Conservation (phyloP, 2,797 vertebrate species). For the Onychomys leucogaster region DNA sequence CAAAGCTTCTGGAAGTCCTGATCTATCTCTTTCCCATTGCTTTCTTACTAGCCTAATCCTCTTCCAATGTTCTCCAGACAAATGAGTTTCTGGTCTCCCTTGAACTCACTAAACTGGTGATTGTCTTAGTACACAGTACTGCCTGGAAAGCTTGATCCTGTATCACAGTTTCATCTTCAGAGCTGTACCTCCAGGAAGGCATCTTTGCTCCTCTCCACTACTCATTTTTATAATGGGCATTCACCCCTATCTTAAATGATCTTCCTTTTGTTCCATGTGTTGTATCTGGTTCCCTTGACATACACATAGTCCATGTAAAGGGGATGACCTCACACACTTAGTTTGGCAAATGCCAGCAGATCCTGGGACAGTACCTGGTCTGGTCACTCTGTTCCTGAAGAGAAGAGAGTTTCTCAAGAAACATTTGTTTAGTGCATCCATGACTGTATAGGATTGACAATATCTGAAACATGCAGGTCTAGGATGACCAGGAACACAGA, state of each 20-base stretch:
- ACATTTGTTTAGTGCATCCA: background rate
- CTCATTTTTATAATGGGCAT: background rate
- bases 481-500: background rate
- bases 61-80: background rate
- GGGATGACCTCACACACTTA: background rate
- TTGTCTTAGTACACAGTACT: background rate
- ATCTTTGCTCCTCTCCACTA: background rate
- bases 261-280: background rate
- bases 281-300: background rate
- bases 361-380: background rate
- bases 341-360: accelerated
- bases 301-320: background rate
- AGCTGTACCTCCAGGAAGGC: background rate
- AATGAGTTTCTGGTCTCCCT: background rate
- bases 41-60: background rate
- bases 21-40: background rate
- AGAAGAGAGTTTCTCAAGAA: background rate
- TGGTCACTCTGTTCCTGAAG: background rate
- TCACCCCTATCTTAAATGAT: background rate
- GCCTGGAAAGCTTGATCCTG: background rate
- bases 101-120: background rate
- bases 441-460: background rate
- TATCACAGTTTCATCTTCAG: background rate
- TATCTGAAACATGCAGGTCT: background rate
- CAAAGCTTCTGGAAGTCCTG: background rate